A percentile compares a stretch with the other conserved stretches of the same genome.
Conservation (phyloP, 2,888 invertebrate species). For the Aquatica leii region DNA sequence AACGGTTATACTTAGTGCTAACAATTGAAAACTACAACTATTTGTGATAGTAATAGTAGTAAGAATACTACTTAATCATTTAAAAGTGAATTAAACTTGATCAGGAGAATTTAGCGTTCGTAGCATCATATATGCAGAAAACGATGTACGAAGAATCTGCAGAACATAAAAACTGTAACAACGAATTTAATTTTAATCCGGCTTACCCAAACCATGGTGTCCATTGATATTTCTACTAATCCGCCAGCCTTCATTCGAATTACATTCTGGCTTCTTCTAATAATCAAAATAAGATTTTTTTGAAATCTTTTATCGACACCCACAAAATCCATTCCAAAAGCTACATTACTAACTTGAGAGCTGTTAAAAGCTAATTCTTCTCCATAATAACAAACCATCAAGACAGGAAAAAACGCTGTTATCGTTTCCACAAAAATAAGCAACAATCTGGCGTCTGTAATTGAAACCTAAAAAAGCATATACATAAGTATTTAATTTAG, state of each 20-base stretch:
- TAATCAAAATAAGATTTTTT: conserved; percentile 11
- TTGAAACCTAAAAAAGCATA: not conserved
- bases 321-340: conserved; percentile 6
- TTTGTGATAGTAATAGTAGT: no score
- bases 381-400: not conserved
- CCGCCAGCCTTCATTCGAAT: conserved; percentile 5
- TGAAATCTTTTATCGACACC: conserved; percentile 9
- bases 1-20: no score
- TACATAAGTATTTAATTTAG: not conserved
- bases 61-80: no score
- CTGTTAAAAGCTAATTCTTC: conserved; percentile 7
- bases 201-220: conserved; percentile 10
- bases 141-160: conserved; percentile 1
- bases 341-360: not conserved
- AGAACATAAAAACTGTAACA: not conserved
- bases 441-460: not conserved
- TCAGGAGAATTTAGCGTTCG: not conserved
- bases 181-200: not conserved
- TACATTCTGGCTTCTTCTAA: conserved; percentile 8
- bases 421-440: not conserved
- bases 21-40: no score
- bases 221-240: not conserved
- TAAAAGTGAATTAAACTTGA: no score
- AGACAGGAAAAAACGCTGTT: not conserved
- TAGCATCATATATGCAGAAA: conserved; percentile 12